Base-by-base conservation (phyloP, 2,113 vertebrate genomes). In the Vanacampus margaritifer region DNA sequence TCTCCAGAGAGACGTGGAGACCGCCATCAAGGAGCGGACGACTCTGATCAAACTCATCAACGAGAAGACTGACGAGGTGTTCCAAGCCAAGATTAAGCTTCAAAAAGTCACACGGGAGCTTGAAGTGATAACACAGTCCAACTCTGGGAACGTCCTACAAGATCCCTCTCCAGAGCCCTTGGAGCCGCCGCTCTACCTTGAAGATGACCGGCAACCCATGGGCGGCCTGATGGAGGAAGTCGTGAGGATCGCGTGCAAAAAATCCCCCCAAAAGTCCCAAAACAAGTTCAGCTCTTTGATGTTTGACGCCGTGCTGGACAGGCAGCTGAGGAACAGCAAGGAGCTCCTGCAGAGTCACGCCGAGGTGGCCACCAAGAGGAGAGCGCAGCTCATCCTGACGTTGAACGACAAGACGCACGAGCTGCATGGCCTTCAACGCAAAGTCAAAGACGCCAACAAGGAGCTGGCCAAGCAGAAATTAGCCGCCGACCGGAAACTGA, bases 21-120 rank as follows among this genome's bases (percentile, higher is more conserved):
- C 60, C 3, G 60, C 60, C 6, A 6, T 62, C 39, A 62, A 62
- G 23, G 60, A 62, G 60, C 43, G 60, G 39, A 9, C 60, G 14
- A n/a, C 60, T 62, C 23, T 62, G 39, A 62, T 9, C 6, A 62
- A 62, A 62, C 23, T 62, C 13, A 62, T 62, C 60, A 62, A 62
- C 23, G 60, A 62, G 39, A 62, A 62, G 60, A 17, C 26, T 0
- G 39, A 62, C 3, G n/a, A 62, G n/a, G 37, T 62, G 23, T 62
- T 62, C 60, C 36, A 41, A 24, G 60, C 37, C 23, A 43, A 41
- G 60, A 17, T 0, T 2, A 1, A 13, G 6, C 37, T 62, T 3
- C 60, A 62, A 43, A 62, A 62, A 26, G 37, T 62, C 14, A 5
- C 23, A 12, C 26, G 39, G 12, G 13, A 43, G 37, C 37, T 62